These are phyloP conservation scores for Neolamprologus falcicula DNA, from an alignment of 2,113 vertebrate genomes.

Conservation along the genomic window DNA sequence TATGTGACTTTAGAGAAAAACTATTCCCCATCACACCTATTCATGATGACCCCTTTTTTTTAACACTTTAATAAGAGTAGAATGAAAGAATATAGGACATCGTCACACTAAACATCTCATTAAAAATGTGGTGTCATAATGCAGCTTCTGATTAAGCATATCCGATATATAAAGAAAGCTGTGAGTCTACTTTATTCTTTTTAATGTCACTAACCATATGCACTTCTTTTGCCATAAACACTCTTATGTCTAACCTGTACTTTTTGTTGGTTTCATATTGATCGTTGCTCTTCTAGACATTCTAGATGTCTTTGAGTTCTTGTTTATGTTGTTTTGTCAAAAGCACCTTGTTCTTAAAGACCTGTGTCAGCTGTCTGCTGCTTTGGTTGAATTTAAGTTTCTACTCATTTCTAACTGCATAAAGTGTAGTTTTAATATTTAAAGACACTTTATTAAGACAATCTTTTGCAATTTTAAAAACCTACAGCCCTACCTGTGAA, in stretches of 20 bases:
- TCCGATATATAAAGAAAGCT: background rate
- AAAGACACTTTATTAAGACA: background rate
- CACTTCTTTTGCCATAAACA: background rate
- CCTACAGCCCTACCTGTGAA: constrained; percentile 57
- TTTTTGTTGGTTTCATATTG: background rate
- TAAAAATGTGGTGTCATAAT: background rate
- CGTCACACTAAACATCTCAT: background rate
- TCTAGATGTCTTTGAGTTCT: background rate
- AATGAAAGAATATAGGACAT: background rate
- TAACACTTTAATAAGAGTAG: background rate
- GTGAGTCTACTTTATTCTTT: background rate
- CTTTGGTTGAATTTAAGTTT: background rate
- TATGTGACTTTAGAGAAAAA: background rate
- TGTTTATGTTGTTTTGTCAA: background rate
- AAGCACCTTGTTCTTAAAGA: background rate
- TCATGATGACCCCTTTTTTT: background rate
- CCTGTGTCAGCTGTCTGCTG: background rate
- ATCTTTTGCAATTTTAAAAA: constrained; percentile 47
- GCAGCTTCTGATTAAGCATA: background rate
- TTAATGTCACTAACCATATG: background rate
- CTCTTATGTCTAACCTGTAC: constrained; percentile 7
- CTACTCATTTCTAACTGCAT: background rate
- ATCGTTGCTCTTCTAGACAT: constrained; percentile 12
- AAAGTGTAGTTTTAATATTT: background rate
- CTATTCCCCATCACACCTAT: background rate